These are phyloP conservation scores for Archaeoteleia sp. DNA, from an alignment of 2,888 invertebrate genomes.

Conservation along the genomic window DNA sequence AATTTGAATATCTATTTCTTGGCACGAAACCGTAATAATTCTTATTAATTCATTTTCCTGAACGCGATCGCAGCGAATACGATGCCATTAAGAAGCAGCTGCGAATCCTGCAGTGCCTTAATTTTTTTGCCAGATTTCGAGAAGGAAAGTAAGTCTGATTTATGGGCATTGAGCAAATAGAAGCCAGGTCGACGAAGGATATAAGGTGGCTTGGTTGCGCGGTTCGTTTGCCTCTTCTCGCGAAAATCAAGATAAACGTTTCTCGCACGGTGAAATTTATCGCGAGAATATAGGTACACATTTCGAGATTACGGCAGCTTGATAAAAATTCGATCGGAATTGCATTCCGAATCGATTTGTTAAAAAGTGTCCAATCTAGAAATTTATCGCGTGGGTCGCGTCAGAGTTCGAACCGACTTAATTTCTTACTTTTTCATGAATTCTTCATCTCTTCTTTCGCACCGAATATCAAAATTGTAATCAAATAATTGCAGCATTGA, in stretches of 20 bases:
- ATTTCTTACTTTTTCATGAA: too few species aligned
- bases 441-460: too few species aligned
- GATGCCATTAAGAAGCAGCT: slow-evolving; percentile 1
- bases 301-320: neutral
- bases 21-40: neutral
- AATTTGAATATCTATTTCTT: neutral
- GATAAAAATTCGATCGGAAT: slow-evolving; percentile 17
- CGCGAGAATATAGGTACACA: slow-evolving; percentile 5
- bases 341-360: neutral
- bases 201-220: slow-evolving; percentile 2
- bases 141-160: slow-evolving; percentile 18
- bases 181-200: slow-evolving; percentile 2
- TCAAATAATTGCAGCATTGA: too few species aligned
- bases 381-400: neutral
- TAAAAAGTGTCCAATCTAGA: neutral
- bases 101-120: neutral
- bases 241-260: slow-evolving; percentile 22
- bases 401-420: neutral
- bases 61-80: neutral
- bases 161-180: slow-evolving; percentile 13
- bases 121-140: slow-evolving; percentile 17
- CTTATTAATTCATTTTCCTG: neutral
- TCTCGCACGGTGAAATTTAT: slow-evolving; percentile 10
- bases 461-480: too few species aligned
- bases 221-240: slow-evolving; percentile 3